Percentiles rank a stretch among this genome's conserved stretches.
phyloP scores from a whole-genome alignment of 2,888 invertebrate species.

The Lordiphosa fenestrarum region DNA sequence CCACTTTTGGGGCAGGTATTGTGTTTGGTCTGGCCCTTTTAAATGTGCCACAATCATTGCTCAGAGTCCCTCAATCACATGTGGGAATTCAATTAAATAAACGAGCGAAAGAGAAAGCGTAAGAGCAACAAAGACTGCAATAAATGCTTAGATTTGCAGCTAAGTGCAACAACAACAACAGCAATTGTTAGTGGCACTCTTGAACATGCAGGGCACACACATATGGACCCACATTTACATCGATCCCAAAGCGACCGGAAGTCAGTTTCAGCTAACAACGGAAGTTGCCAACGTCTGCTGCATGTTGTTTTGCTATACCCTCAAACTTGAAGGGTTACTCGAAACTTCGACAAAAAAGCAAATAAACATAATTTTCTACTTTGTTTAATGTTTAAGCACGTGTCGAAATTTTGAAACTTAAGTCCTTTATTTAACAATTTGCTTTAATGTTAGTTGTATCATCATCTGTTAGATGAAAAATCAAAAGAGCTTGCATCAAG shows the following conservation, averaged over 20 bases:
- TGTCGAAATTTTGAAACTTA: too few relatives aligned
- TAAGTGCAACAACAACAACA: slow-evolving; percentile 26
- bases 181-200: slow-evolving; percentile 15
- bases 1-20: neutral
- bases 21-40: slow-evolving; percentile 17
- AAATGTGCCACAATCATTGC: slow-evolving; percentile 39
- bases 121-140: slow-evolving; percentile 10
- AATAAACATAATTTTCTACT: too few relatives aligned
- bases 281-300: slow-evolving; percentile 59
- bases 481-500: too few relatives aligned
- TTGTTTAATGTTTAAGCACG: too few relatives aligned
- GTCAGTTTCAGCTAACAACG: slow-evolving; percentile 59
- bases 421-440: too few relatives aligned
- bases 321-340: neutral
- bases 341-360: neutral
- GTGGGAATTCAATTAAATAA: slow-evolving; percentile 60
- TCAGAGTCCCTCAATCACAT: slow-evolving; percentile 34
- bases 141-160: slow-evolving; percentile 39
- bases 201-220: slow-evolving; percentile 16
- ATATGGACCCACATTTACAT: slow-evolving; percentile 22
- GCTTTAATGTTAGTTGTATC: too few relatives aligned
- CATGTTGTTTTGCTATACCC: slow-evolving; percentile 19
- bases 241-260: slow-evolving; percentile 58
- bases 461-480: too few relatives aligned
- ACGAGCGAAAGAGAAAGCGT: slow-evolving; percentile 16